Conservation (phyloP, 53 echinoderm and acorn worm species). For the Echinarachnius parma region DNA sequence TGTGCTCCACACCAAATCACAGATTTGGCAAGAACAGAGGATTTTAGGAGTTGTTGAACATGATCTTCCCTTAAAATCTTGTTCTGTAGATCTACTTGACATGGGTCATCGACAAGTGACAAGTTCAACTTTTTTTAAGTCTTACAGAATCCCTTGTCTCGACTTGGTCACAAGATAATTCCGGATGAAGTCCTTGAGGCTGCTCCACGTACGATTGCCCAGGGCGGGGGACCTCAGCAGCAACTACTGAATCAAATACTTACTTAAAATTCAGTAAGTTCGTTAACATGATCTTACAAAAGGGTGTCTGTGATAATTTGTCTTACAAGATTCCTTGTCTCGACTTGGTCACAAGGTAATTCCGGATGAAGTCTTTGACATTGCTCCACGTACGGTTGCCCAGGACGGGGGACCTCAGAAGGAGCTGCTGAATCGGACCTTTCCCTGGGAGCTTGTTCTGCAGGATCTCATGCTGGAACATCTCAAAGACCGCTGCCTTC, state of each 20-base stretch:
- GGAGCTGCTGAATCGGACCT: conserved; percentile 40
- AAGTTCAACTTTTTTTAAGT: neutral
- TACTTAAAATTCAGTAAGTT: too few species aligned
- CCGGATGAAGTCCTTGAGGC: neutral
- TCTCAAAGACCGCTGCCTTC: conserved; percentile 49
- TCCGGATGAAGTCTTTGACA: conserved; percentile 48
- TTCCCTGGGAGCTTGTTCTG: conserved; percentile 46
- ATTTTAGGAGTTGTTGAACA: neutral
- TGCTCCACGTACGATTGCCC: neutral
- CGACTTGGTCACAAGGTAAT: conserved; percentile 46
- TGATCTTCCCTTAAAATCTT: too few species aligned
- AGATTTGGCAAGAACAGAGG: neutral
- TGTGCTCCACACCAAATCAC: neutral
- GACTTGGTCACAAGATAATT: conserved; percentile 19
- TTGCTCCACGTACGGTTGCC: conserved; percentile 42
- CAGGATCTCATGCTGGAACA: conserved; percentile 49
- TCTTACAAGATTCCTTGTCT: conserved; percentile 23
- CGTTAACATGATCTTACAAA: too few species aligned
- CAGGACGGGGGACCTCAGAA: conserved; percentile 30
- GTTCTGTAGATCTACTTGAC: too few species aligned
- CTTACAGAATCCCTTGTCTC: conserved; percentile 4
- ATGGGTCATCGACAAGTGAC: too few species aligned
- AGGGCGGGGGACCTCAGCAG: neutral
- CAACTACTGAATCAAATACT: neutral
- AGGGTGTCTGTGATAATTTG: neutral